A percentile compares a stretch with the other conserved stretches of the same genome.
Evolutionary conservation across 2,113 vertebrate genomes (phyloP).

Genomic region (Onychostoma macrolepis): DNA sequence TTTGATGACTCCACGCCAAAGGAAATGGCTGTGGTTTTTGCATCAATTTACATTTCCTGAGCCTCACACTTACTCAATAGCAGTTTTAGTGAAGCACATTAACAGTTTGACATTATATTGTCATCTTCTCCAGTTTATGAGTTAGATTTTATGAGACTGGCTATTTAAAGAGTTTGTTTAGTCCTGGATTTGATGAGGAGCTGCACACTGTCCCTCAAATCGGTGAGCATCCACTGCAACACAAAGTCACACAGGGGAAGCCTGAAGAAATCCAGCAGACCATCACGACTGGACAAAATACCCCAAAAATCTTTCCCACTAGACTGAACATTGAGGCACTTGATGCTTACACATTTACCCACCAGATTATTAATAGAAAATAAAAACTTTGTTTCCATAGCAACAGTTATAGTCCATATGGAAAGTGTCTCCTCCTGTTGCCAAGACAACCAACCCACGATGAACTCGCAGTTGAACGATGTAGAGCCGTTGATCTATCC

Average conservation of each 20-base stretch:
- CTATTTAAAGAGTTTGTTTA: neutral
- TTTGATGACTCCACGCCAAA: neutral
- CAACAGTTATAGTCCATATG: conserved; percentile 81
- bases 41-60: neutral
- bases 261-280: conserved; percentile 36
- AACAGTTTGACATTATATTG: conserved; percentile 1
- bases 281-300: neutral
- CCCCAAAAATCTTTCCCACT: neutral
- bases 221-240: neutral
- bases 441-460: conserved; percentile 79
- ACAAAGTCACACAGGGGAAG: neutral
- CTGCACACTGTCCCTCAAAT: neutral
- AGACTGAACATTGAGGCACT: conserved; percentile 55
- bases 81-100: neutral
- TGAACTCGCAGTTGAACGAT: conserved; percentile 72
- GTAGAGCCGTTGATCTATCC: conserved; percentile 66
- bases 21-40: neutral
- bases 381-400: conserved; percentile 85
- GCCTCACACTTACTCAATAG: neutral
- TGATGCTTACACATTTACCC: conserved; percentile 66
- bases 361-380: conserved; percentile 81
- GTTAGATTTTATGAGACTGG: neutral
- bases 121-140: neutral
- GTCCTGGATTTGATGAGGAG: neutral
- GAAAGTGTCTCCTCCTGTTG: conserved; percentile 81